phyloP scores from a whole-genome alignment of 2,888 invertebrate species.

The Aporophyla nigra region DNA sequence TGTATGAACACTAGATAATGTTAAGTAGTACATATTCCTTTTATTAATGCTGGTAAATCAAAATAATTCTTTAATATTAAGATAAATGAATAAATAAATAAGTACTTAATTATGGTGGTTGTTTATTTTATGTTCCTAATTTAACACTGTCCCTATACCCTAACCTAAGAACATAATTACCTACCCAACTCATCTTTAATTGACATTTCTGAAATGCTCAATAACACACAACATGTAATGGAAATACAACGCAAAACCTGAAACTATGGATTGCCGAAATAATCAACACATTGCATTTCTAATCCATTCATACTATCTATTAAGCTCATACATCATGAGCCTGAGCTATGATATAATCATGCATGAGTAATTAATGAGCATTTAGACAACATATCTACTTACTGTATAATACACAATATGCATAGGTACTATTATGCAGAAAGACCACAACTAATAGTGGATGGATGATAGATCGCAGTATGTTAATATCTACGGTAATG shows the following conservation, averaged over 20 bases:
- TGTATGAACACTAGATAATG: slow-evolving; percentile 75
- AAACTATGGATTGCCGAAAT: not conserved
- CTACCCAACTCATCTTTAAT: not conserved
- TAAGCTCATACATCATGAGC: not conserved
- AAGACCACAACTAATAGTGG: not conserved
- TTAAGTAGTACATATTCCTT: slow-evolving; percentile 79
- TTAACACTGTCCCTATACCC: not conserved
- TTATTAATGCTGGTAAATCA: slow-evolving; percentile 79
- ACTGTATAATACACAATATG: not conserved
- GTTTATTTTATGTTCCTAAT: slow-evolving; percentile 31
- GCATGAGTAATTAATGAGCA: no score
- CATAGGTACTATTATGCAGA: not conserved
- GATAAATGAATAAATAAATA: slow-evolving; percentile 75
- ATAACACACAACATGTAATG: not conserved
- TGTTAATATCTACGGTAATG: not conserved
- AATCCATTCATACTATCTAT: slow-evolving; percentile 1
- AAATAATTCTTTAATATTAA: slow-evolving; percentile 80
- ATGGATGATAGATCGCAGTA: not conserved
- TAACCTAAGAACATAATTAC: not conserved
- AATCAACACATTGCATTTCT: not conserved
- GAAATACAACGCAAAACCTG: not conserved
- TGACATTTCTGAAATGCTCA: slow-evolving; percentile 1
- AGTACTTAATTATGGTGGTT: slow-evolving; percentile 76
- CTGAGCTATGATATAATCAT: no score
- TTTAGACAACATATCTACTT: not conserved